Percentiles rank a stretch among this genome's conserved stretches.
Evolutionary conservation across 2,888 invertebrate genomes (phyloP).

Genomic region (Tanytarsus gracilentus): DNA sequence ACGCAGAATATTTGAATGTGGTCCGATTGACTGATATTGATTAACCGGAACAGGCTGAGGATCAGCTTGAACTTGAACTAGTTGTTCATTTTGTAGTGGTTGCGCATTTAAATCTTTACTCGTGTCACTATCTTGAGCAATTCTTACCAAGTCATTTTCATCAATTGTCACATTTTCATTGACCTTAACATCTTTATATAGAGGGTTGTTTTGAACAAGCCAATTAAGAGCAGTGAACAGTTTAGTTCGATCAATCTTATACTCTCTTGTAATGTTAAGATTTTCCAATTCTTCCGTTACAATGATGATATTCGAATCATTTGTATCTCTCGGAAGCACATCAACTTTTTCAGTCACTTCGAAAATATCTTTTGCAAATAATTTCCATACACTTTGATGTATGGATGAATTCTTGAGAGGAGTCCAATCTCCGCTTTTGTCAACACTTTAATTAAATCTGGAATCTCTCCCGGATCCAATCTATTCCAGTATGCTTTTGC

Average conservation of each 20-base stretch:
- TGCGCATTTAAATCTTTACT: background rate
- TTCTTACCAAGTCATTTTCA: background rate
- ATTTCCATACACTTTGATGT: constrained; percentile 30
- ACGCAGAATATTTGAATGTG: constrained; percentile 32
- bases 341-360: constrained; percentile 21
- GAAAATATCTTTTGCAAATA: background rate
- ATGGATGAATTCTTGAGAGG: constrained; percentile 29
- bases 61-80: background rate
- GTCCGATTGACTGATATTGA: background rate
- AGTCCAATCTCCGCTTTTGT: constrained; percentile 30
- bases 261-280: constrained; percentile 7
- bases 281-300: constrained; percentile 20
- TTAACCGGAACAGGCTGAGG: background rate
- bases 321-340: constrained; percentile 12
- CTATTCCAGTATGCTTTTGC: constrained; percentile 31
- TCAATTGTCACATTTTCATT: constrained; percentile 33
- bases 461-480: constrained; percentile 31
- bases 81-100: background rate
- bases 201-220: constrained; percentile 29
- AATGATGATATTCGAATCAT: background rate
- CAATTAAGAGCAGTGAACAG: constrained; percentile 25
- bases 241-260: constrained; percentile 1
- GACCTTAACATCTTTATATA: constrained; percentile 36
- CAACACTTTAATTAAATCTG: constrained; percentile 28
- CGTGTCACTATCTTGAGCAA: background rate